Base-by-base conservation (phyloP, 1,140 invertebrate species). In the Brachionus paranguensis region DNA sequence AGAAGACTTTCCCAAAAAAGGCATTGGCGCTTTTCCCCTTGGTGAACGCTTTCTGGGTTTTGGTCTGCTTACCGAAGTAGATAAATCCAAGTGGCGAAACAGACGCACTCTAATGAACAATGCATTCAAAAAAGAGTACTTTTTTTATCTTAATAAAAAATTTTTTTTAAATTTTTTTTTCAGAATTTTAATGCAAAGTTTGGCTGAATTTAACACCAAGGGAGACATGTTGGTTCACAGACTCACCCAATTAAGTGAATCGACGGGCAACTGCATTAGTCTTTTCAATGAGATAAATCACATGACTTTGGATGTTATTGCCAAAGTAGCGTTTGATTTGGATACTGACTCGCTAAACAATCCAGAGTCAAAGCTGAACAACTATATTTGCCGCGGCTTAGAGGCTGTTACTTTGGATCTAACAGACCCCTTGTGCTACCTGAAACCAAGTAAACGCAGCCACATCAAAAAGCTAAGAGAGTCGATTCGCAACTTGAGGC, bases 41-140 rank as follows among this genome's bases (percentile, higher is more conserved):
- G 47, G 27, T 27, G 76, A 79, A 79, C n/a, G 76, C 4, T 64
- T 79, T 55, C 29, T 79, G 0, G 76, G 76, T 2, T 2, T 29
- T 10, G 45, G 76, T n/a, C 14, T 79, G 8, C 27, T 79, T 0
- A 53, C 45, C 12, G 76, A 79, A 27, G 20, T 53, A 2, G 76
- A 79, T 11, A 64, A 79, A 37, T 5, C 14, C 10, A 64, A 79
- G 29, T 79, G 76, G 76, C 29, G 76, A 29, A 17, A 33, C 8
- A 79, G 43, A 12, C 43, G 76, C 10, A 5, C 29, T 17, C 11
- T 79, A 11, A 29, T 79, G 27, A 79, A 79, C 41, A 45, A 37
- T 60, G 76, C 14, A 12, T 79, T 79, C 45, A 55, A 79, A n/a
- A 55, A 64, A 79, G 33, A 64, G 76, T 79, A 79, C 27, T 14